Conservation (phyloP, 1,140 invertebrate genomes). For the Galendromus occidentalis region DNA sequence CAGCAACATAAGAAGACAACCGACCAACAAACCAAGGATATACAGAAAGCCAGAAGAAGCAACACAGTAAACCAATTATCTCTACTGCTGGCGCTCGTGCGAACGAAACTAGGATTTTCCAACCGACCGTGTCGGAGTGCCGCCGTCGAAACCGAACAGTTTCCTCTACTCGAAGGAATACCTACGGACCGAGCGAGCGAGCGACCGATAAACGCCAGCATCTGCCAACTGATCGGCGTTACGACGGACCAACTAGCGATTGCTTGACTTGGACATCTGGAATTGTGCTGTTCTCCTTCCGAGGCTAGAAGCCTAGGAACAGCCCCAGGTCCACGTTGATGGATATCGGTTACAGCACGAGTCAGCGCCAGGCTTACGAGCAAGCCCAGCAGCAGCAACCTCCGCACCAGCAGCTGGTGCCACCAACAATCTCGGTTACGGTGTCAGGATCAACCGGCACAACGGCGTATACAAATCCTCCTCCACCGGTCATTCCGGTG, state of each 20-base stretch:
- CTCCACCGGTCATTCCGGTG: slow-evolving; percentile 6
- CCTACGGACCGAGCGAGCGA: neutral
- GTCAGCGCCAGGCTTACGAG: neutral
- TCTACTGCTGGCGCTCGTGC: neutral
- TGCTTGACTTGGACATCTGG: neutral
- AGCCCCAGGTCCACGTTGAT: neutral
- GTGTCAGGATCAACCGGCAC: slow-evolving; percentile 8
- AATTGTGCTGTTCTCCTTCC: neutral
- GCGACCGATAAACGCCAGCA: neutral
- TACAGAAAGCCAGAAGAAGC: neutral
- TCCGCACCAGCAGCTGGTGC: slow-evolving; percentile 8
- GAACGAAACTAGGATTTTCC: neutral
- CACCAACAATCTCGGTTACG: slow-evolving; percentile 4
- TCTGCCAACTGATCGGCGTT: neutral
- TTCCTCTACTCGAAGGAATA: neutral
- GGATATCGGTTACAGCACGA: slow-evolving; percentile 6
- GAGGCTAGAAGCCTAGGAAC: too few relatives aligned
- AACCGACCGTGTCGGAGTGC: neutral
- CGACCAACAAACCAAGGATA: neutral
- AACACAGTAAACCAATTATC: neutral
- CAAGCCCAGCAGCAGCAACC: neutral
- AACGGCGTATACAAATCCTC: slow-evolving; percentile 9
- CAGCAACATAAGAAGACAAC: neutral
- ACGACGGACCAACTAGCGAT: neutral
- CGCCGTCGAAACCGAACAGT: neutral